Percentiles rank a stretch among this genome's conserved stretches.
Conservation (phyloP, 1,140 invertebrate species). For the Acromyrmex heyeri region DNA sequence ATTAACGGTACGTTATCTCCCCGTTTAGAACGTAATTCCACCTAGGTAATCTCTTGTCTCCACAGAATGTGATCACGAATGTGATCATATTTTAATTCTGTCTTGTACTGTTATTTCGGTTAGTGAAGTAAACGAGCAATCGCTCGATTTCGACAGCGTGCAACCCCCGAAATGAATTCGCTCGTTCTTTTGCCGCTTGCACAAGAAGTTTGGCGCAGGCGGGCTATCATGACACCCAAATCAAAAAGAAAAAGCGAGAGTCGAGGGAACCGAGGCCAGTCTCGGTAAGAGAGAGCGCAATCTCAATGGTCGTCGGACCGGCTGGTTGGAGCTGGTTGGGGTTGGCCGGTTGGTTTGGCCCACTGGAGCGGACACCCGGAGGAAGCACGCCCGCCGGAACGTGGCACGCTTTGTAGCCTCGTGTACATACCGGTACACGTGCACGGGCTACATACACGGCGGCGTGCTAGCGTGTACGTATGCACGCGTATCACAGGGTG, state of each 20-base stretch:
- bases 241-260: conserved; percentile 75
- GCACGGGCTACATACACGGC: conserved; percentile 62
- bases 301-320: conserved; percentile 81
- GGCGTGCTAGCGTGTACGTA: conserved; percentile 55
- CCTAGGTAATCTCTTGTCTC: neutral
- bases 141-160: conserved; percentile 31
- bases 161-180: conserved; percentile 44
- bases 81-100: neutral
- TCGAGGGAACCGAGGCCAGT: conserved; percentile 73
- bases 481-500: conserved; percentile 63
- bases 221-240: conserved; percentile 77
- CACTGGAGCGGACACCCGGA: conserved; percentile 87
- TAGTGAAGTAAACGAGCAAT: neutral
- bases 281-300: conserved; percentile 75
- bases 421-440: conserved; percentile 74
- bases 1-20: conserved; percentile 43
- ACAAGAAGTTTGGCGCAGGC: conserved; percentile 60
- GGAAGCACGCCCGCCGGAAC: conserved; percentile 86
- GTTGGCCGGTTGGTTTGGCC: conserved; percentile 85
- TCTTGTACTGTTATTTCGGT: too few species aligned
- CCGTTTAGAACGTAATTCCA: conserved; percentile 42
- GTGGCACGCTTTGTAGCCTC: conserved; percentile 86
- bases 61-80: neutral
- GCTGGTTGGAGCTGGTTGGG: conserved; percentile 79
- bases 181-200: conserved; percentile 42